These are phyloP conservation scores for Lophura nycthemera DNA, from an alignment of 2,113 vertebrate species.

Conservation along the genomic window DNA sequence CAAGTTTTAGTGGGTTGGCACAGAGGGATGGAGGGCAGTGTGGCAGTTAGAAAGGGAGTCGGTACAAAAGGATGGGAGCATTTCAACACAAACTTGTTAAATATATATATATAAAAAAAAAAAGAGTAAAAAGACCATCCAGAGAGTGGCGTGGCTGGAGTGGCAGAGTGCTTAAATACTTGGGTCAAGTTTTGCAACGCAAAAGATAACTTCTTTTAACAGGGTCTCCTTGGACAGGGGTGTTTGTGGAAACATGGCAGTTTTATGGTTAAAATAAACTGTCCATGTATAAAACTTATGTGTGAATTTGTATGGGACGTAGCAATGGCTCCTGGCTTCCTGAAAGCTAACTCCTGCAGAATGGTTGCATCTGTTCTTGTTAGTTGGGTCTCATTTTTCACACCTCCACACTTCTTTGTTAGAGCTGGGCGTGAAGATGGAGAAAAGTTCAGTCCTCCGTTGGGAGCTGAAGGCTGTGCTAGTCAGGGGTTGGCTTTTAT, in stretches of 20 bases:
- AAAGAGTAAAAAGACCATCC: fast-evolving
- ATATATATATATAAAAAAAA: too few species aligned
- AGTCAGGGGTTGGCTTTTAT: not conserved
- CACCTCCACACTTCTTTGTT: not conserved
- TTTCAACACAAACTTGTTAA: not conserved
- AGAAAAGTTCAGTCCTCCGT: not conserved
- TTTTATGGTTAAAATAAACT: not conserved
- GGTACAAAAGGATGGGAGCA: not conserved
- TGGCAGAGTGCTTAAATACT: not conserved
- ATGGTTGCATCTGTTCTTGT: not conserved
- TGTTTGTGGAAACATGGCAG: not conserved
- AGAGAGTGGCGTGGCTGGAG: not conserved
- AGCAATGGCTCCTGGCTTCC: not conserved
- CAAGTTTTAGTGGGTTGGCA: not conserved
- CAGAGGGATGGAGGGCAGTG: not conserved
- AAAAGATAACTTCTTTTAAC: not conserved
- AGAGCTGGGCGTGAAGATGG: not conserved
- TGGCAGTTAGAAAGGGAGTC: not conserved
- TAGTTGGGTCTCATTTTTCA: not conserved
- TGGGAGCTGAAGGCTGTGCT: not conserved
- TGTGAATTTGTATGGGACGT: too few species aligned
- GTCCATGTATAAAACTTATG: not conserved
- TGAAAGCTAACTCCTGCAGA: not conserved
- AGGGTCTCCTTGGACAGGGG: not conserved
- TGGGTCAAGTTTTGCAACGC: not conserved